Evolutionary conservation across 2,797 vertebrate genomes (phyloP), one percentile per base, ranked within the genome.

Genomic region (Avahi laniger): DNA sequence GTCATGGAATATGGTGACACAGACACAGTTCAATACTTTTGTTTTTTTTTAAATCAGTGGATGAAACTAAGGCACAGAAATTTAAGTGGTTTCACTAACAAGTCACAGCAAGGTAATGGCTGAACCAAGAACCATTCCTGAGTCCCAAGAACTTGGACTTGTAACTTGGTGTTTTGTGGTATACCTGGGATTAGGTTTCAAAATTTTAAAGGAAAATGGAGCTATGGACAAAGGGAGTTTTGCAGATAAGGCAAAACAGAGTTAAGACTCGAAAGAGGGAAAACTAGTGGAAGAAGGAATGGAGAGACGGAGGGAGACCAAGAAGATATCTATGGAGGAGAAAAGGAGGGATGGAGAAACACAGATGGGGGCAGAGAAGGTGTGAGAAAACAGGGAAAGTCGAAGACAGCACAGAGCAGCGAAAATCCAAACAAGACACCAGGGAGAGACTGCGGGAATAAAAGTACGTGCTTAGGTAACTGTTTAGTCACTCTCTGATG

Each of bases 401-500:
- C 61, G 75, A 57, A 54, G 22, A 24, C 3, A 20, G 18, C 0
- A 46, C 0, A 38, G 0, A 3, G 22, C 7, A 17, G n/a, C 4
- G 7, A 70, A 38, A 61, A 46, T 30, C 28, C 18, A 69, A 24
- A 59, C 0, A 30, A 73, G 43, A 69, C 5, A 46, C 41, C 54
- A 80, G 17, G 22, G 33, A 38, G 24, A 18, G 10, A 8, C 0
- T 20, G 11, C 3, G 41, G 17, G 14, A 63, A 43, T 17, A 33
- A 46, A 24, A 63, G 1, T 0, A 7, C 0, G 2, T 3, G 0
- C 18, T 26, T 8, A 30, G 41, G 2, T 3, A 54, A 50, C 1
- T 4, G 17, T 15, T 41, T 0, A 0, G 0, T 22, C 38, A 2
- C 26, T 13, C 30, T 52, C 2, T 0, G 2, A 59, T 0, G 11